These are phyloP conservation scores for Euphysa ruthae DNA, from an alignment of 30 jellyfish, hydroid and myxozoan genomes.

Conservation along the genomic window DNA sequence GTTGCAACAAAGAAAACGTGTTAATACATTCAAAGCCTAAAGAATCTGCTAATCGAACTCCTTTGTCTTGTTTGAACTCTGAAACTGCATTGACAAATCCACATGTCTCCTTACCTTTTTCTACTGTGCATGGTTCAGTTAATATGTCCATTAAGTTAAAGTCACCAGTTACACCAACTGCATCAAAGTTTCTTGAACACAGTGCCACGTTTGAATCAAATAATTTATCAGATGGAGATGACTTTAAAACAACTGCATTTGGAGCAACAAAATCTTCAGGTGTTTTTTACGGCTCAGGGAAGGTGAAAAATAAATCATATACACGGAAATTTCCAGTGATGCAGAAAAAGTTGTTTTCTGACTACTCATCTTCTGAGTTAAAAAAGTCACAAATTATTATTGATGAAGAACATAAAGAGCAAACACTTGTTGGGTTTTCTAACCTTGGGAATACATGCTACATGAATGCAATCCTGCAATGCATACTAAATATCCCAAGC, in stretches of 20 bases:
- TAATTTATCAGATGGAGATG: background rate
- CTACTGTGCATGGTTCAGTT: no score
- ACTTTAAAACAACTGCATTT: background rate
- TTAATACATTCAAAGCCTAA: background rate
- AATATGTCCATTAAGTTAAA: no score
- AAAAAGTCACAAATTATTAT: no score
- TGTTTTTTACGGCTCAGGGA: no score
- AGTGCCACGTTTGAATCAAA: background rate
- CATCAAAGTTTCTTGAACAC: background rate
- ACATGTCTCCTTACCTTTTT: no score
- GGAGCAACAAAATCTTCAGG: background rate
- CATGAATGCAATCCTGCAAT: conserved; percentile 81
- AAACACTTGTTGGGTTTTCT: conserved; percentile 56
- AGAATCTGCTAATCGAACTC: background rate
- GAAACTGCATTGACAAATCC: no score
- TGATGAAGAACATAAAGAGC: no score
- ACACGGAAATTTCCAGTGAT: no score
- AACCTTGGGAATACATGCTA: conserved; percentile 83
- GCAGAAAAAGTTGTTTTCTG: no score
- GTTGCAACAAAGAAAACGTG: background rate
- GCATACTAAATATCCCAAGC: conserved; percentile 64
- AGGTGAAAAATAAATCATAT: no score
- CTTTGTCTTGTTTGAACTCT: background rate
- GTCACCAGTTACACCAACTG: background rate
- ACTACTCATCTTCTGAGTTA: no score